Evolutionary conservation across 2,113 vertebrate genomes (phyloP).

Genomic region (Neotragus moschatus): DNA sequence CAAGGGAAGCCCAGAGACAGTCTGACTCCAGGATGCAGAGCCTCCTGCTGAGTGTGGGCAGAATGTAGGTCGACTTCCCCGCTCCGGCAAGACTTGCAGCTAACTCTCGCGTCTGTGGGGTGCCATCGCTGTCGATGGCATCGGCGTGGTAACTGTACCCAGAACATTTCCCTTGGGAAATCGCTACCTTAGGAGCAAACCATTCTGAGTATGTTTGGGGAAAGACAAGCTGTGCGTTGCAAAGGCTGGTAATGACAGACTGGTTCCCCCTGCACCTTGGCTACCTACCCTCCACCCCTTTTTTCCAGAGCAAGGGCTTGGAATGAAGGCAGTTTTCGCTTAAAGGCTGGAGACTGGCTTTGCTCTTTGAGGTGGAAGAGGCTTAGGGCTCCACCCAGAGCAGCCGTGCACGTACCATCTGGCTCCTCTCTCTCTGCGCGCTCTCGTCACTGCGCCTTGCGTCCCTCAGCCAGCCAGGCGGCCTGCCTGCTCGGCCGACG

Average conservation of each 20-base stretch:
- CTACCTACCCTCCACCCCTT: neutral
- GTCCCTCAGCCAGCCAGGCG: neutral
- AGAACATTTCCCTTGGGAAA: neutral
- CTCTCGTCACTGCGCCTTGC: conserved; percentile 56
- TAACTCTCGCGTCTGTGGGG: neutral
- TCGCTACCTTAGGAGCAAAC: neutral
- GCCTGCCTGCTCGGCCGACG: neutral
- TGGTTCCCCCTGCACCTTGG: neutral
- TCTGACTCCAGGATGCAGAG: neutral
- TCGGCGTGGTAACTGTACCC: neutral
- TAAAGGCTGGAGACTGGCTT: neutral
- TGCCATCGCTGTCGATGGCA: neutral
- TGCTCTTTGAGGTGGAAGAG: conserved; percentile 13
- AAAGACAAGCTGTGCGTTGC: neutral
- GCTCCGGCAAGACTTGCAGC: neutral
- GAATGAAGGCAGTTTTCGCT: neutral
- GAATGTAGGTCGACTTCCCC: neutral
- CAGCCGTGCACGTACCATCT: neutral
- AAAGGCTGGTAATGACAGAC: neutral
- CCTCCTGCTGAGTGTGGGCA: neutral
- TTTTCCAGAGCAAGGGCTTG: conserved; percentile 16
- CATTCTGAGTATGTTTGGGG: neutral
- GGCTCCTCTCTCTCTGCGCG: too few relatives aligned
- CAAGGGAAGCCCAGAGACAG: neutral
- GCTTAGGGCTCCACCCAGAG: neutral